phyloP scores from a whole-genome alignment of 2,888 invertebrate species.

The Cremastinae sp. region DNA sequence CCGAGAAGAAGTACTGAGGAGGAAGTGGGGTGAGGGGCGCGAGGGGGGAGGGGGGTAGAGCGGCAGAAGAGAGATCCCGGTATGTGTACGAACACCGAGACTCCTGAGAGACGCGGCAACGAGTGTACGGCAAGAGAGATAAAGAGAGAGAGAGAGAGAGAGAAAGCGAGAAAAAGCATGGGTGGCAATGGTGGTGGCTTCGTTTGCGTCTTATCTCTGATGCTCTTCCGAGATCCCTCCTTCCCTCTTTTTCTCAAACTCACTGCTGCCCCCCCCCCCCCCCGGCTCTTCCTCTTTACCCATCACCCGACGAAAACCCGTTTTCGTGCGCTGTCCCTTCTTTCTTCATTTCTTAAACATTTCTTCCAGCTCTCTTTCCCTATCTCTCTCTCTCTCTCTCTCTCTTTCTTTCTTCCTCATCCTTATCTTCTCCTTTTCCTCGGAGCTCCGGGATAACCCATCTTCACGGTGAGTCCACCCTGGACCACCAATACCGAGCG shows the following conservation, averaged over 20 bases:
- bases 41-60: conserved; percentile 55
- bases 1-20: conserved; percentile 40
- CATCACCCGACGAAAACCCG: conserved; percentile 14
- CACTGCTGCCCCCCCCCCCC: conserved; percentile 47
- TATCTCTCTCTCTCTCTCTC: conserved; percentile 56
- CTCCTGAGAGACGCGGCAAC: conserved; percentile 55
- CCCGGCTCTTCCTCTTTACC: conserved; percentile 35
- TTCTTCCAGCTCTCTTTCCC: conserved; percentile 61
- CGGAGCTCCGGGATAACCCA: conserved; percentile 46
- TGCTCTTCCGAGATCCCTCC: conserved; percentile 67
- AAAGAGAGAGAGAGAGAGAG: too few relatives aligned
- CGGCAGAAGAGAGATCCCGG: conserved; percentile 42
- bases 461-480: conserved; percentile 63
- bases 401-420: conserved; percentile 40
- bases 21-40: conserved; percentile 47
- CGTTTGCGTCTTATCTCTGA: conserved; percentile 81
- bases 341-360: conserved; percentile 28
- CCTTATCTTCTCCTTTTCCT: conserved; percentile 44
- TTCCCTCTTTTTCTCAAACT: conserved; percentile 17
- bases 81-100: conserved; percentile 31
- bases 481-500: conserved; percentile 65
- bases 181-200: conserved; percentile 73
- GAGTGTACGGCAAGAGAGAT: conserved; percentile 53
- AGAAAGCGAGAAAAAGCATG: too few relatives aligned
- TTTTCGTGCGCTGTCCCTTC: conserved; percentile 34